Conservation (phyloP, 2,797 vertebrate species). For the Onychomys leucogaster region DNA sequence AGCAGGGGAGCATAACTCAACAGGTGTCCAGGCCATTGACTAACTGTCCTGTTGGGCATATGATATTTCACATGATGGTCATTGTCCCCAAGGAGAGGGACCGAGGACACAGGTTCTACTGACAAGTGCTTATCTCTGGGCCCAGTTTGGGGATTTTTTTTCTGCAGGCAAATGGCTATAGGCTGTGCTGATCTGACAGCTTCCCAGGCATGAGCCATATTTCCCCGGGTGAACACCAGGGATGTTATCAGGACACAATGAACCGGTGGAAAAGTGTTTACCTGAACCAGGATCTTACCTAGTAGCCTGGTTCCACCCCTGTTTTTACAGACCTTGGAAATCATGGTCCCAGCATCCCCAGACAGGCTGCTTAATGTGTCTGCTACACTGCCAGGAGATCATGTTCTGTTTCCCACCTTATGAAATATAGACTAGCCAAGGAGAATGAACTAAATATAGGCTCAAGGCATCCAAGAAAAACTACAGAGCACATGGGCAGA, state of each 20-base stretch:
- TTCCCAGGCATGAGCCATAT: not conserved
- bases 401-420: not conserved
- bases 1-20: not conserved
- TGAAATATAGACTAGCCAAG: not conserved
- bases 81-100: not conserved
- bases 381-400: not conserved
- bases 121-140: not conserved
- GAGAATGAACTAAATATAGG: not conserved
- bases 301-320: not conserved
- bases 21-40: not conserved
- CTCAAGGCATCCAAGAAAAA: not conserved
- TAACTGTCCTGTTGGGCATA: not conserved
- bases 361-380: not conserved
- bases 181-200: not conserved
- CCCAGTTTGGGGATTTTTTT: not conserved
- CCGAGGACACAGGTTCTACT: not conserved
- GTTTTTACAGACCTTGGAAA: not conserved
- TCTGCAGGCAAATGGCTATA: not conserved
- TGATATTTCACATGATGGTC: not conserved
- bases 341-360: not conserved
- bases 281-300: not conserved
- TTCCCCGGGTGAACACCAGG: not conserved
- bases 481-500: not conserved
- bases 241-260: not conserved
- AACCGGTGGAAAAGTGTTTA: not conserved